Evolutionary conservation across 2,888 invertebrate genomes (phyloP).

Genomic region (Caprella mutica): DNA sequence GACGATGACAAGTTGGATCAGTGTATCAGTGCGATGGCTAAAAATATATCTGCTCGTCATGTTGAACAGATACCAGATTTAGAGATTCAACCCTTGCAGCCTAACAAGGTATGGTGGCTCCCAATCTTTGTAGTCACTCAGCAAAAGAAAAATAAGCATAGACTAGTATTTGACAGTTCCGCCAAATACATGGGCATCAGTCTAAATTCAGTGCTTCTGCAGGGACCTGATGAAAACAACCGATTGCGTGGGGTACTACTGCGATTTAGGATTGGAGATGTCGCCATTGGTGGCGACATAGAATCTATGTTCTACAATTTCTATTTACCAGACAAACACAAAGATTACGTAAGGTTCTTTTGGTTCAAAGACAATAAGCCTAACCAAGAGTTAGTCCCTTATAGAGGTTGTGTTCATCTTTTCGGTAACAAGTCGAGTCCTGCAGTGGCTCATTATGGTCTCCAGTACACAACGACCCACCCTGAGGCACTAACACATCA

Average conservation of each 20-base stretch:
- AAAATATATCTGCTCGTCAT: too few species aligned
- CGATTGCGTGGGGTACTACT: background rate
- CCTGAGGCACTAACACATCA: too few species aligned
- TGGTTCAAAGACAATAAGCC: background rate
- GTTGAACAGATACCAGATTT: too few species aligned
- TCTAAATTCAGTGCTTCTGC: background rate
- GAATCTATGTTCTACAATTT: background rate
- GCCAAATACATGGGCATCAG: background rate
- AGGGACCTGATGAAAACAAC: slow-evolving; percentile 6
- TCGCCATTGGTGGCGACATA: background rate
- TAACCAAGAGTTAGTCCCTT: background rate
- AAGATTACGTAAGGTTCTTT: background rate
- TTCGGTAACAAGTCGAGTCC: background rate
- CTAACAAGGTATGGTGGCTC: too few species aligned
- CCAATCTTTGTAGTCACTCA: background rate
- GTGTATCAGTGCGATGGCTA: too few species aligned
- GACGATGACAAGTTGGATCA: too few species aligned
- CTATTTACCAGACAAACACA: background rate
- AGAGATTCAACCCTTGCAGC: too few species aligned
- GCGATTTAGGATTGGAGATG: background rate
- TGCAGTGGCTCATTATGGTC: too few species aligned
- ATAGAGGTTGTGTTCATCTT: background rate
- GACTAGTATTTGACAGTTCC: slow-evolving; percentile 1
- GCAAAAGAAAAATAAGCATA: background rate
- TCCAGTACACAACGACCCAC: too few species aligned